phyloP scores from a whole-genome alignment of 2,797 vertebrate genomes.

The Paratrypauchen microcephalus region DNA sequence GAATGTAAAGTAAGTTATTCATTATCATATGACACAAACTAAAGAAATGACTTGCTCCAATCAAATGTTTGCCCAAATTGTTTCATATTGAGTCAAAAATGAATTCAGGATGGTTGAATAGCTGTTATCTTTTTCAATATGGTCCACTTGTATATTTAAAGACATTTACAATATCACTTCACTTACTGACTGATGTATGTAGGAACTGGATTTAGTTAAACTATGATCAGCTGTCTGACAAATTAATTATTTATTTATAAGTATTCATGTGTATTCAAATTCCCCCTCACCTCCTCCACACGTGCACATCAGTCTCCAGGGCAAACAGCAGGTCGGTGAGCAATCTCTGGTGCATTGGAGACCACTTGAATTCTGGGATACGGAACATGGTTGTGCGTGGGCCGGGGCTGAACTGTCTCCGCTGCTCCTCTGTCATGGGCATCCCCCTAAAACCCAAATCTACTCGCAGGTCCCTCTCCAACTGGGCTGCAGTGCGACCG shows the following conservation, averaged over 20 bases:
- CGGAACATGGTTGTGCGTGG: conserved; percentile 99
- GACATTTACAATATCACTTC: background rate
- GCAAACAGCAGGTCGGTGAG: conserved; percentile 97
- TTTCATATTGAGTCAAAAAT: background rate
- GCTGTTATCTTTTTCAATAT: background rate
- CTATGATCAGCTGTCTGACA: background rate
- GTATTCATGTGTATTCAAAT: background rate
- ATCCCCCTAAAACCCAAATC: conserved; percentile 96
- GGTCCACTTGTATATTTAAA: background rate
- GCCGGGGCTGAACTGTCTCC: conserved; percentile 96
- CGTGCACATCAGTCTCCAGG: conserved; percentile 97
- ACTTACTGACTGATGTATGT: background rate
- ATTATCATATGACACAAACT: background rate
- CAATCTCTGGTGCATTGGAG: conserved; percentile 96
- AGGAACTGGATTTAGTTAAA: background rate
- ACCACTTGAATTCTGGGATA: conserved; percentile 99
- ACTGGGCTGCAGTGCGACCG: conserved; percentile 84
- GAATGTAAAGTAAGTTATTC: background rate
- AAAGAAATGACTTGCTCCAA: no score
- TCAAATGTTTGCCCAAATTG: background rate
- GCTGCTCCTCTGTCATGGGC: conserved; percentile 98
- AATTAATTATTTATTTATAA: background rate
- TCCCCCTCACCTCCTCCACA: conserved; percentile 91
- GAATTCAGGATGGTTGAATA: background rate
- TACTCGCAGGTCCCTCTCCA: conserved; percentile 93